Conservation (phyloP, 2,113 vertebrate genomes). For the Hipposideros armiger region DNA sequence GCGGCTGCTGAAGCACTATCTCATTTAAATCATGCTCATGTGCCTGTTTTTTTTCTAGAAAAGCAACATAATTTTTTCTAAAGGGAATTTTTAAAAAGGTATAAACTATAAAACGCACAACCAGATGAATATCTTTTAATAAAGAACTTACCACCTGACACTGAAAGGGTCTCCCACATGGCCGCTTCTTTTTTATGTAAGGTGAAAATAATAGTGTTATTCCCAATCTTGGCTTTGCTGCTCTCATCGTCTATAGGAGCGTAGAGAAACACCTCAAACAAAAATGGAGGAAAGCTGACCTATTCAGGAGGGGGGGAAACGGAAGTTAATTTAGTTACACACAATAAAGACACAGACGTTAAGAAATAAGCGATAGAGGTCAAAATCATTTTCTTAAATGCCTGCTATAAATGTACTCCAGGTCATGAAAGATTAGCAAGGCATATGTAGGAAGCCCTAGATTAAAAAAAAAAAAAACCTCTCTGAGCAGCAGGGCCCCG, state of each 20-base stretch:
- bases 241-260: constrained; percentile 91
- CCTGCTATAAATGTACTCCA: neutral
- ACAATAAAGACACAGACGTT: neutral
- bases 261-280: constrained; percentile 94
- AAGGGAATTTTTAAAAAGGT: neutral
- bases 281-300: constrained; percentile 94
- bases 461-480: neutral
- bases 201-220: constrained; percentile 91
- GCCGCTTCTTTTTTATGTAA: constrained; percentile 90
- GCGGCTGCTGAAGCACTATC: neutral
- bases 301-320: constrained; percentile 72
- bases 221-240: constrained; percentile 92
- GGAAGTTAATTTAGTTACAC: neutral
- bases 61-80: neutral
- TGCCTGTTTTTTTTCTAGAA: neutral
- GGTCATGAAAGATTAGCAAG: neutral
- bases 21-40: neutral
- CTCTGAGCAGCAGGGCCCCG: neutral
- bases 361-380: neutral
- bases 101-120: constrained; percentile 25
- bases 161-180: constrained; percentile 91
- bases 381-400: constrained; percentile 11
- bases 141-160: constrained; percentile 85
- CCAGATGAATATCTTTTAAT: neutral
- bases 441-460: neutral